These are phyloP conservation scores for Zeus faber DNA, from an alignment of 2,113 vertebrate genomes.

Conservation along the genomic window DNA sequence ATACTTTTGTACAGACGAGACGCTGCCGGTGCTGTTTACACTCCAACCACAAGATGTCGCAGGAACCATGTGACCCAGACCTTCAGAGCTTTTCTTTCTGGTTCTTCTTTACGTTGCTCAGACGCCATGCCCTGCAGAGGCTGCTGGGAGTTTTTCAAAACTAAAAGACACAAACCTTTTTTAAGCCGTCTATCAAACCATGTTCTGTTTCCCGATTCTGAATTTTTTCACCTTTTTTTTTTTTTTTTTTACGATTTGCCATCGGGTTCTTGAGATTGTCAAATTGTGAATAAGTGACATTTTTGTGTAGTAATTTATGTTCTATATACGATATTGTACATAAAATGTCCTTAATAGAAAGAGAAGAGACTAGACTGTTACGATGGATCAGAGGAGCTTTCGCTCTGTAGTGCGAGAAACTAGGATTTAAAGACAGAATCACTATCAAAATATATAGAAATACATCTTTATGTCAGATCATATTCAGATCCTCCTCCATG, in stretches of 20 bases:
- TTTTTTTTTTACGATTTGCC: constrained; percentile 55
- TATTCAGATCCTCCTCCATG: too few relatives aligned
- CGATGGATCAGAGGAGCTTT: constrained; percentile 70
- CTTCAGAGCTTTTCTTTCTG: too few relatives aligned
- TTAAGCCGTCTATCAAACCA: constrained; percentile 61
- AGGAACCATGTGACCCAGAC: too few relatives aligned
- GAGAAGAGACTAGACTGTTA: constrained; percentile 73
- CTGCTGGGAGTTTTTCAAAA: too few relatives aligned
- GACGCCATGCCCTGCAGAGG: too few relatives aligned
- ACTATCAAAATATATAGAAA: constrained; percentile 62
- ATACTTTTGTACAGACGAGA: constrained; percentile 91
- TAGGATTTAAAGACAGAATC: constrained; percentile 60
- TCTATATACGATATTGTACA: constrained; percentile 82
- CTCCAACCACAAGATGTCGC: constrained; percentile 67
- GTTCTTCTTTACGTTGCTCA: too few relatives aligned
- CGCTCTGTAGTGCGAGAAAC: constrained; percentile 58
- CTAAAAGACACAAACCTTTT: constrained; percentile 48
- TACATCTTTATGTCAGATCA: constrained; percentile 64
- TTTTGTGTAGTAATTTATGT: constrained; percentile 83
- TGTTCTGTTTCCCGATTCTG: constrained; percentile 37
- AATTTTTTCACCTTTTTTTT: constrained; percentile 22
- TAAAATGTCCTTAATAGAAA: constrained; percentile 74
- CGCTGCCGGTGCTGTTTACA: constrained; percentile 91
- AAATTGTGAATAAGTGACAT: constrained; percentile 74
- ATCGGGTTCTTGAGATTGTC: constrained; percentile 64